Percentiles rank a stretch among this genome's conserved stretches.
phyloP scores from a whole-genome alignment of 2,888 invertebrate species.

The Nowickia ferox region DNA sequence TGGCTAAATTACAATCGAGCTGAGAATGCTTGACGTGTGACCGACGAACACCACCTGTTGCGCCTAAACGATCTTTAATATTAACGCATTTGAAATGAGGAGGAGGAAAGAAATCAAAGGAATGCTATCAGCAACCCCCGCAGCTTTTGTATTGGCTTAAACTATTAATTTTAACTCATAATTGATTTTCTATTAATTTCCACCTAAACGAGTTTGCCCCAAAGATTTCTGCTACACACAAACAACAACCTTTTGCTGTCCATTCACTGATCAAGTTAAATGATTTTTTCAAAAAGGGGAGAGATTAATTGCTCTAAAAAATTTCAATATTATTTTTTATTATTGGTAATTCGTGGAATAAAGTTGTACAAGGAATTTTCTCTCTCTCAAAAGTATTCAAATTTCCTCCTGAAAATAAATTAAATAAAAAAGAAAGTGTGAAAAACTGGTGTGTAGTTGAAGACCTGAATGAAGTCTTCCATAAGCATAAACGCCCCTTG shows the following conservation, averaged over 20 bases:
- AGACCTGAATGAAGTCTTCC: slow-evolving; percentile 79
- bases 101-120: background rate
- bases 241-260: slow-evolving; percentile 1
- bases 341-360: slow-evolving; percentile 60
- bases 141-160: slow-evolving; percentile 56
- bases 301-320: slow-evolving; percentile 59
- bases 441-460: slow-evolving; percentile 78
- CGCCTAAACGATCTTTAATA: slow-evolving; percentile 30
- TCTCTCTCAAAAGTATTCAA: slow-evolving; percentile 46
- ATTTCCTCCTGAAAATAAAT: slow-evolving; percentile 47
- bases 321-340: slow-evolving; percentile 12
- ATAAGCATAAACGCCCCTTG: slow-evolving; percentile 64
- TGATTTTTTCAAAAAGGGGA: slow-evolving; percentile 30
- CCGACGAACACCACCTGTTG: slow-evolving; percentile 39
- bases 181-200: slow-evolving; percentile 71
- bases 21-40: slow-evolving; percentile 46
- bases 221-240: slow-evolving; percentile 42
- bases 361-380: slow-evolving; percentile 6
- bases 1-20: background rate
- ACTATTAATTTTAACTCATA: slow-evolving; percentile 68
- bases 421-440: slow-evolving; percentile 77
- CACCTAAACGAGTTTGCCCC: slow-evolving; percentile 57
- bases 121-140: slow-evolving; percentile 36
- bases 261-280: slow-evolving; percentile 35
- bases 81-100: background rate